Evolutionary conservation across 92 coral and sea anemone genomes (phyloP).

Genomic region (Palythoa heliodiscus): DNA sequence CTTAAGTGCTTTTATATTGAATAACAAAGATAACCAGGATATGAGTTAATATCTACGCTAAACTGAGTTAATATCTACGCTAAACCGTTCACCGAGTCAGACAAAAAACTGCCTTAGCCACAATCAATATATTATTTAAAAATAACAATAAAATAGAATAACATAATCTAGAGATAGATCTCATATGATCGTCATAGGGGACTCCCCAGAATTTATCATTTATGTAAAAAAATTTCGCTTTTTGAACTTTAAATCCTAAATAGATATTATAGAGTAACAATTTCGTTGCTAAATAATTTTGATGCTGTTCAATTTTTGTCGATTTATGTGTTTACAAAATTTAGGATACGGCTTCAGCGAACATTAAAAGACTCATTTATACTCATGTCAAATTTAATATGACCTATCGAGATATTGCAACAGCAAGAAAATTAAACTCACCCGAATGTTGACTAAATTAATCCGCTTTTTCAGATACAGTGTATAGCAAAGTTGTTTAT

Average conservation of each 20-base stretch:
- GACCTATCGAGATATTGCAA: neutral
- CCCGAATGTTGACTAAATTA: constrained; percentile 24
- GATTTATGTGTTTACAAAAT: constrained; percentile 27
- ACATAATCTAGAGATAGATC: neutral
- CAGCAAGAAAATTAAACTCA: constrained; percentile 15
- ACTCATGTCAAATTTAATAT: constrained; percentile 1
- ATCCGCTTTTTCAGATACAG: neutral
- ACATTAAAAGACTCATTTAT: constrained; percentile 14
- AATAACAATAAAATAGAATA: too few relatives aligned
- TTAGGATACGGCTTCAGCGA: neutral
- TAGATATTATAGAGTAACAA: neutral
- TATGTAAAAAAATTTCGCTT: neutral
- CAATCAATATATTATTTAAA: neutral
- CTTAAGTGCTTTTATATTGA: constrained; percentile 29
- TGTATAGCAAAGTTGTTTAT: neutral
- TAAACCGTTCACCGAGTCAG: neutral
- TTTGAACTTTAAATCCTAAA: neutral
- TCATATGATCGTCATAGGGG: neutral
- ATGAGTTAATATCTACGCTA: neutral
- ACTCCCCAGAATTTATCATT: neutral
- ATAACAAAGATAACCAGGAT: constrained; percentile 13
- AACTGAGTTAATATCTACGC: neutral
- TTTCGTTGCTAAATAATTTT: neutral
- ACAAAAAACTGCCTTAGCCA: constrained; percentile 21
- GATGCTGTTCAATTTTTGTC: neutral